Conservation (phyloP, 2,113 vertebrate genomes). For the Symphodus melops region DNA sequence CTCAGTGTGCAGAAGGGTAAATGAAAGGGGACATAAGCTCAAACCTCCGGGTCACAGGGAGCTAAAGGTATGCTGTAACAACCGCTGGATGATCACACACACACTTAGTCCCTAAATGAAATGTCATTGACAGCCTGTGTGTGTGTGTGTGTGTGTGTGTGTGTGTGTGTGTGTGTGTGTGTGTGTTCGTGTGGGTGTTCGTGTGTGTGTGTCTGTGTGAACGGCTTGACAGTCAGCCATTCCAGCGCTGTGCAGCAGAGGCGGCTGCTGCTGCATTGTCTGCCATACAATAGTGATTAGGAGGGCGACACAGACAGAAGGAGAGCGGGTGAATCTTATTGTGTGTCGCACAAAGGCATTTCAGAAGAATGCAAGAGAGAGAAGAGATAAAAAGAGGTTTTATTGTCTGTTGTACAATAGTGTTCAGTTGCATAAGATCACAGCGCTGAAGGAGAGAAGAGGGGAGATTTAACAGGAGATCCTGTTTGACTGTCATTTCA, state of each 20-base stretch:
- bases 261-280: constrained; percentile 71
- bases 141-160: no score
- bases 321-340: constrained; percentile 71
- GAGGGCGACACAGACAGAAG: constrained; percentile 61
- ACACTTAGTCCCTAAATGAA: constrained; percentile 55
- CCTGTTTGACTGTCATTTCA: constrained; percentile 36
- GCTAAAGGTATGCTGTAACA: constrained; percentile 12
- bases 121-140: constrained; percentile 44
- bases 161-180: no score
- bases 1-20: constrained; percentile 15
- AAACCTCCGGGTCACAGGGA: constrained; percentile 39
- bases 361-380: constrained; percentile 45
- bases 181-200: constrained; percentile 6
- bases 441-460: constrained; percentile 16
- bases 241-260: constrained; percentile 49
- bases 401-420: constrained; percentile 49
- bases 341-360: constrained; percentile 64
- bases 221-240: constrained; percentile 57
- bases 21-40: constrained; percentile 30
- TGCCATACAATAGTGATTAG: constrained; percentile 72
- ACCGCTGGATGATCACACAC: constrained; percentile 8
- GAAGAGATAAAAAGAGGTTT: constrained; percentile 50
- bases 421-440: constrained; percentile 43
- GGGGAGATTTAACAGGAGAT: constrained; percentile 57
- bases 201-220: neutral